Percentiles rank a stretch among this genome's conserved stretches.
Conservation (phyloP, 2,888 invertebrate genomes). For the Pristionchus mayeri region DNA sequence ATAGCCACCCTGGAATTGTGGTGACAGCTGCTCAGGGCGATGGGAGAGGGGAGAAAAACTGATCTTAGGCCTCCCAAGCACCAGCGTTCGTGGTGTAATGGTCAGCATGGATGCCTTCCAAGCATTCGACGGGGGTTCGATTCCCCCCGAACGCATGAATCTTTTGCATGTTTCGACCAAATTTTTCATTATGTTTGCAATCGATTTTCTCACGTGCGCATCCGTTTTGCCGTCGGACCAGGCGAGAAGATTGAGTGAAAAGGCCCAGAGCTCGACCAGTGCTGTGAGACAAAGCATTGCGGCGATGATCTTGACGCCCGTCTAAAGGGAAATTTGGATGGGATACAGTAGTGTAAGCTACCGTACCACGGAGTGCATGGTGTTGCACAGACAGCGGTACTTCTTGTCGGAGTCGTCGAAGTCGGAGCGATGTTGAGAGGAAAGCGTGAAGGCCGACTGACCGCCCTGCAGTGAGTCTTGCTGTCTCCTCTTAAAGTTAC, state of each 20-base stretch:
- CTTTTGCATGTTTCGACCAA: slow-evolving; percentile 10
- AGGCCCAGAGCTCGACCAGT: slow-evolving; percentile 66
- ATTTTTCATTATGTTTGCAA: background rate
- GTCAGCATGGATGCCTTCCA: slow-evolving; percentile 63
- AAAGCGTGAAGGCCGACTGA: background rate
- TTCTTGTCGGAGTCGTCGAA: background rate
- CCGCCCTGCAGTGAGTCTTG: slow-evolving; percentile 3
- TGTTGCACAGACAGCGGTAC: slow-evolving; percentile 39
- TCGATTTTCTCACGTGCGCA: background rate
- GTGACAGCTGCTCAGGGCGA: background rate
- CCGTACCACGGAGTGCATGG: background rate
- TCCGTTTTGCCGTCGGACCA: background rate
- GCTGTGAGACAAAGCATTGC: slow-evolving; percentile 67
- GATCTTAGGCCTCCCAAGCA: background rate
- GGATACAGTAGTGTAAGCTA: background rate
- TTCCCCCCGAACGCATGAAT: slow-evolving; percentile 57
- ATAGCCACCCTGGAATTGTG: background rate
- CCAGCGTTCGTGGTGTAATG: slow-evolving; percentile 59
- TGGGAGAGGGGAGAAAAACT: background rate
- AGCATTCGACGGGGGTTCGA: slow-evolving; percentile 62
- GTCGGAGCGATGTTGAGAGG: background rate
- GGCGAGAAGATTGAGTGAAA: slow-evolving; percentile 51
- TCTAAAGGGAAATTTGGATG: slow-evolving; percentile 58
- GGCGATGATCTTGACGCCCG: slow-evolving; percentile 68
- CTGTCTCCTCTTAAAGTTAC: too few relatives aligned